A percentile compares a stretch with the other conserved stretches of the same genome.
These are phyloP conservation scores for Cerastis rubricosa DNA, from an alignment of 2,888 invertebrate genomes.

Conservation along the genomic window DNA sequence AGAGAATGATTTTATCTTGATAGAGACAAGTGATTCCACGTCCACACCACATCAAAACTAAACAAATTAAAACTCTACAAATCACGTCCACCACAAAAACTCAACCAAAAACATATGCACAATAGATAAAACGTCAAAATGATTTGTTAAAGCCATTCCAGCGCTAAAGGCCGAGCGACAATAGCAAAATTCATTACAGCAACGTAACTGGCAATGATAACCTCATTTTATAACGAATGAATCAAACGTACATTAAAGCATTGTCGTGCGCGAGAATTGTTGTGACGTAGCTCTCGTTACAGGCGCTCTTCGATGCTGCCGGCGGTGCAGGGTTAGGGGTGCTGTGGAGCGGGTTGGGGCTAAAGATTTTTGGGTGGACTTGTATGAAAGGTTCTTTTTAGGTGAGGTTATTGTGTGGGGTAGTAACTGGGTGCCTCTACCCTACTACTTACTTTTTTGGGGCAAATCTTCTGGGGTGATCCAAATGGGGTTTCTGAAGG, in stretches of 20 bases:
- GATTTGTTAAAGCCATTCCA: constrained; percentile 63
- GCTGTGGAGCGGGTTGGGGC: constrained; percentile 65
- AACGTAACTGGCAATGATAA: constrained; percentile 87
- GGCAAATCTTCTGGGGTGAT: neutral
- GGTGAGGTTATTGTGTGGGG: neutral
- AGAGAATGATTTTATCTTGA: too few relatives aligned
- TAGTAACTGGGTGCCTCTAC: neutral
- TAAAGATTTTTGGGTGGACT: constrained; percentile 5
- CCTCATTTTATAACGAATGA: constrained; percentile 89
- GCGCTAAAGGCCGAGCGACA: constrained; percentile 73
- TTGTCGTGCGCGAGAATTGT: constrained; percentile 90
- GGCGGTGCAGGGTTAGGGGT: constrained; percentile 68
- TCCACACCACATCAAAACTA: neutral
- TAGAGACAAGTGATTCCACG: neutral
- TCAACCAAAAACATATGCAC: constrained; percentile 43
- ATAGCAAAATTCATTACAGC: constrained; percentile 87
- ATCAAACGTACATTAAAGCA: constrained; percentile 90
- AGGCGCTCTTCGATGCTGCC: constrained; percentile 84
- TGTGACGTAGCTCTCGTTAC: constrained; percentile 89
- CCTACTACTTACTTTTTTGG: neutral
- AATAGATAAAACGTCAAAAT: constrained; percentile 60
- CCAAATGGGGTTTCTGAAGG: neutral
- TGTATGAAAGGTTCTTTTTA: neutral
- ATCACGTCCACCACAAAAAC: neutral
- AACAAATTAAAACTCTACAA: neutral